phyloP scores from a whole-genome alignment of 2,113 vertebrate genomes.

The Gymnobelideus leadbeateri region DNA sequence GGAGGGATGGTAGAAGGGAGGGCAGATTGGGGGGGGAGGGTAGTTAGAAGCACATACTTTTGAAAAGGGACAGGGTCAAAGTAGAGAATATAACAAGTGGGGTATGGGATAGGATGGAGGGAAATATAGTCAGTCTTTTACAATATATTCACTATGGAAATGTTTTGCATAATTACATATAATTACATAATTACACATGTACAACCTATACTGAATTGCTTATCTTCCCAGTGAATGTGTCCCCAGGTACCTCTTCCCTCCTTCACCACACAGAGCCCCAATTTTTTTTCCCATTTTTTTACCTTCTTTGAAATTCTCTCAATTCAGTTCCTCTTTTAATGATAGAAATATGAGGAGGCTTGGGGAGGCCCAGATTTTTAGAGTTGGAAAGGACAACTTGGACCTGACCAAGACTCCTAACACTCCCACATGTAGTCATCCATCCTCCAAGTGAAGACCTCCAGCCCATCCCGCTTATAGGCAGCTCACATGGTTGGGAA shows the following conservation, averaged over 20 bases:
- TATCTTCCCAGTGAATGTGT: neutral
- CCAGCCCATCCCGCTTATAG: neutral
- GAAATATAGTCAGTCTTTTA: too few relatives aligned
- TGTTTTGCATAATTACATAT: too few relatives aligned
- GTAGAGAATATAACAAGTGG: too few relatives aligned
- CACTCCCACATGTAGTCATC: neutral
- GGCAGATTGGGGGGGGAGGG: too few relatives aligned
- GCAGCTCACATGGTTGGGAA: neutral
- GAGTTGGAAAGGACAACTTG: neutral
- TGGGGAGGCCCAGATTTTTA: neutral
- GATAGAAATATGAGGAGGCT: neutral
- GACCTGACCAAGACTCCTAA: neutral
- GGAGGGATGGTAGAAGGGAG: too few relatives aligned
- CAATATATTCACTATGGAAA: too few relatives aligned
- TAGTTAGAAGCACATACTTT: too few relatives aligned
- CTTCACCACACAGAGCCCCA: neutral
- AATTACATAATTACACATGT: too few relatives aligned
- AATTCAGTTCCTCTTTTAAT: neutral
- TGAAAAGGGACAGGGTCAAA: too few relatives aligned
- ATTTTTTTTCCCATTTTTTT: neutral
- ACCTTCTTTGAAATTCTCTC: neutral
- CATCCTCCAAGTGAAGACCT: neutral
- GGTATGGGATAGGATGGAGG: too few relatives aligned
- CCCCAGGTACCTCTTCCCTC: neutral
- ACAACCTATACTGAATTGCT: too few relatives aligned